Evolutionary conservation across 2,113 vertebrate species (phyloP).

Genomic region (Muscicapa adusta): DNA sequence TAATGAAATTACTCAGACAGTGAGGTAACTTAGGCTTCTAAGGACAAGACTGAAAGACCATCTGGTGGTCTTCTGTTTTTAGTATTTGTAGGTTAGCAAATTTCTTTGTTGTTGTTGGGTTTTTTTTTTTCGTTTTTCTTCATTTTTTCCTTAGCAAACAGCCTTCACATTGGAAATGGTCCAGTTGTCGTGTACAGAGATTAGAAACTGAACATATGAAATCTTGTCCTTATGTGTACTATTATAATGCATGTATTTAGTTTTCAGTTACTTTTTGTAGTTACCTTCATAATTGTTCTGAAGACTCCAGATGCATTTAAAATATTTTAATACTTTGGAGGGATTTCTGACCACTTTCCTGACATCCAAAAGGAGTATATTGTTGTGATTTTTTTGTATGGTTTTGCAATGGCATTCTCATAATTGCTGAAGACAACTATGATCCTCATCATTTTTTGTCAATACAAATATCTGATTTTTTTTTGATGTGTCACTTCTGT

Average conservation of each 20-base stretch:
- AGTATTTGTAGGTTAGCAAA: constrained; percentile 6
- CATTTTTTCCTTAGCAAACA: background rate
- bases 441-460: background rate
- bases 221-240: background rate
- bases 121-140: background rate
- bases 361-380: background rate
- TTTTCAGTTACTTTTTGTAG: background rate
- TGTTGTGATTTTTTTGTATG: background rate
- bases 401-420: background rate
- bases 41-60: constrained; percentile 40
- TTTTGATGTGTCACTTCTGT: background rate
- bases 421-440: background rate
- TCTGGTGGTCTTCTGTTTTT: constrained; percentile 47
- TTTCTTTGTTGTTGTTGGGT: background rate
- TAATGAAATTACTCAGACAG: constrained; percentile 30
- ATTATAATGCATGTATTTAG: background rate
- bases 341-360: background rate
- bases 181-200: background rate
- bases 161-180: background rate
- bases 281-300: background rate
- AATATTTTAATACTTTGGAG: background rate
- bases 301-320: background rate
- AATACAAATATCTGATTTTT: background rate
- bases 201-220: background rate
- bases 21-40: constrained; percentile 21